Evolutionary conservation across 2,113 vertebrate species (phyloP).

Genomic region (Hydrochoerus hydrochaeris): DNA sequence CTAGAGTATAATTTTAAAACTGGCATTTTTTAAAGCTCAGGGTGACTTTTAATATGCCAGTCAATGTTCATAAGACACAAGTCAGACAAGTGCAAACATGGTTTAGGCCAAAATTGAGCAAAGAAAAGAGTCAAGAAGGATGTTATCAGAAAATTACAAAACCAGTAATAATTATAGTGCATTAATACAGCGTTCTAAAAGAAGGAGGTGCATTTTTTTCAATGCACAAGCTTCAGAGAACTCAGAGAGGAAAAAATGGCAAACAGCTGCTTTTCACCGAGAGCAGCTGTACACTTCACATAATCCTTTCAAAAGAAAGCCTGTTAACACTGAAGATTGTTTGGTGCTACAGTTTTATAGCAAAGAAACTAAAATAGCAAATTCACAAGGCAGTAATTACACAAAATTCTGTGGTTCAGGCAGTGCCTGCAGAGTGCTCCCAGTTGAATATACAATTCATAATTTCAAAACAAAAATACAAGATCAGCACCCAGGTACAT

Average conservation of each 20-base stretch:
- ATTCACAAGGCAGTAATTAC: conserved; percentile 90
- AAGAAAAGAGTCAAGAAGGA: conserved; percentile 53
- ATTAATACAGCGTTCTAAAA: conserved; percentile 86
- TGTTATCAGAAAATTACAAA: conserved; percentile 80
- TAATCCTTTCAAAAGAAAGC: conserved; percentile 86
- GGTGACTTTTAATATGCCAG: conserved; percentile 87
- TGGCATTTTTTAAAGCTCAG: conserved; percentile 69
- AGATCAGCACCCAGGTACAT: conserved; percentile 88
- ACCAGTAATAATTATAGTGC: conserved; percentile 86
- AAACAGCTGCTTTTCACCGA: conserved; percentile 83
- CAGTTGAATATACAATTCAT: conserved; percentile 91
- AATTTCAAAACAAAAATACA: conserved; percentile 72
- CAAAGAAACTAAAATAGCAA: conserved; percentile 93
- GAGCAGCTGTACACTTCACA: conserved; percentile 85
- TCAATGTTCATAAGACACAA: conserved; percentile 85
- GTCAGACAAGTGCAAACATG: conserved; percentile 82
- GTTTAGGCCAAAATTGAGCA: conserved; percentile 81
- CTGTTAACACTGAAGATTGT: conserved; percentile 93
- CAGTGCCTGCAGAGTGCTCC: conserved; percentile 97
- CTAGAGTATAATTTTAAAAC: neutral
- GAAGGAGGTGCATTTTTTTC: conserved; percentile 84
- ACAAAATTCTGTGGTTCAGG: conserved; percentile 86
- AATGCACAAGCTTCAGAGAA: conserved; percentile 88
- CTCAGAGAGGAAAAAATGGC: conserved; percentile 65
- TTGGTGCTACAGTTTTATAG: conserved; percentile 97